phyloP scores from a whole-genome alignment of 2,888 invertebrate species.

The Ariolimax columbianus region DNA sequence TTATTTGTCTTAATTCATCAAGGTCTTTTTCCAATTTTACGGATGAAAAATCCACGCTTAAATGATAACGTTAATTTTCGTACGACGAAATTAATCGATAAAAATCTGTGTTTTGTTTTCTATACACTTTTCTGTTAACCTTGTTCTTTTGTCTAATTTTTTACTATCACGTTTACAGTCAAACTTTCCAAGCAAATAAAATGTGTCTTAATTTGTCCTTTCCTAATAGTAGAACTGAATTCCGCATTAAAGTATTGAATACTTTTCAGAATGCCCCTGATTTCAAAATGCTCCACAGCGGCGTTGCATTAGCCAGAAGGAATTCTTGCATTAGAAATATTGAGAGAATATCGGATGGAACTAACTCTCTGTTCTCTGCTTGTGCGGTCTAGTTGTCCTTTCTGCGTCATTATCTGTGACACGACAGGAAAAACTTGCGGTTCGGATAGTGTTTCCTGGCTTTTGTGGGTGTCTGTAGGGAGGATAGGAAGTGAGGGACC shows the following conservation, averaged over 20 bases:
- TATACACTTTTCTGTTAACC: too few species aligned
- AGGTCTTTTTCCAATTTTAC: too few species aligned
- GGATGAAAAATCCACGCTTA: too few species aligned
- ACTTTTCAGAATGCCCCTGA: not conserved
- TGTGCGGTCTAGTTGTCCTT: not conserved
- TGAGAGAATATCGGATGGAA: not conserved
- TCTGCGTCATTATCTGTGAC: not conserved
- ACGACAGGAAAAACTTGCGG: not conserved
- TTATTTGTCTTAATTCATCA: too few species aligned
- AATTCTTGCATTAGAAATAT: not conserved
- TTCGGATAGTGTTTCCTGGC: not conserved
- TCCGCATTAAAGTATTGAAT: not conserved
- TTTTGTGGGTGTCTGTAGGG: not conserved
- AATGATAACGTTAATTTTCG: too few species aligned
- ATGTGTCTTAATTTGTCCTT: too few species aligned
- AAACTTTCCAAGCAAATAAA: too few species aligned
- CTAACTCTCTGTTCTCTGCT: not conserved
- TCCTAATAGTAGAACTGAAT: not conserved
- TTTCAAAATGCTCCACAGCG: not conserved
- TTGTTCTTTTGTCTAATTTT: too few species aligned
- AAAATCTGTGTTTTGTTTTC: too few species aligned
- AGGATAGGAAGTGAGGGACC: not conserved
- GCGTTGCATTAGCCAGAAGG: not conserved
- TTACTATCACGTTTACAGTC: too few species aligned
- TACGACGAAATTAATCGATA: too few species aligned